A percentile compares a stretch with the other conserved stretches of the same genome.
phyloP scores from a whole-genome alignment of 2,888 invertebrate genomes.

The Arctia plantaginis region DNA sequence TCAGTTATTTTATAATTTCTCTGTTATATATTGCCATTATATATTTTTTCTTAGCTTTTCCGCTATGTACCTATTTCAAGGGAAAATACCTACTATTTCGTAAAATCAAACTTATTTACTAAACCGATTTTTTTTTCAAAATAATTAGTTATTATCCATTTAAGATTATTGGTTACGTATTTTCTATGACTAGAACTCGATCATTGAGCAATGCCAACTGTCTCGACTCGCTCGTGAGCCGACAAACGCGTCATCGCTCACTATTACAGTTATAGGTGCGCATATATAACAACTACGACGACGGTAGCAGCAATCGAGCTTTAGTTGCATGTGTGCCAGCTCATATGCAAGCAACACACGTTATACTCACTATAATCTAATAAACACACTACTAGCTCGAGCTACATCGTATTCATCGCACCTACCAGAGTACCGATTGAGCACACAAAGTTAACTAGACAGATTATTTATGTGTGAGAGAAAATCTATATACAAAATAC shows the following conservation, averaged over 20 bases:
- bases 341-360: constrained; percentile 64
- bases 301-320: constrained; percentile 82
- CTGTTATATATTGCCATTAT: no score
- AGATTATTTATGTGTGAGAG: constrained; percentile 73
- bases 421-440: constrained; percentile 70
- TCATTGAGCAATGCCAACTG: constrained; percentile 86
- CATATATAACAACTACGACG: constrained; percentile 73
- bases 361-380: constrained; percentile 67
- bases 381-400: constrained; percentile 64
- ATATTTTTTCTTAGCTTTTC: background rate
- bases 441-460: constrained; percentile 82
- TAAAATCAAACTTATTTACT: background rate
- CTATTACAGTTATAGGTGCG: constrained; percentile 83
- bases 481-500: constrained; percentile 58
- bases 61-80: background rate
- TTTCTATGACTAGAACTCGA: constrained; percentile 82
- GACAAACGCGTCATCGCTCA: constrained; percentile 85
- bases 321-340: constrained; percentile 72
- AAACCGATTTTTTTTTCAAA: background rate
- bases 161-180: constrained; percentile 68
- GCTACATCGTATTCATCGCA: constrained; percentile 67
- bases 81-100: background rate
- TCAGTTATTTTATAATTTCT: no score
- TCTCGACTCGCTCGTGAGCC: constrained; percentile 84
- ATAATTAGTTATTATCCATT: constrained; percentile 23